phyloP scores from a whole-genome alignment of 2,113 vertebrate genomes.

The Elanus axillaris region DNA sequence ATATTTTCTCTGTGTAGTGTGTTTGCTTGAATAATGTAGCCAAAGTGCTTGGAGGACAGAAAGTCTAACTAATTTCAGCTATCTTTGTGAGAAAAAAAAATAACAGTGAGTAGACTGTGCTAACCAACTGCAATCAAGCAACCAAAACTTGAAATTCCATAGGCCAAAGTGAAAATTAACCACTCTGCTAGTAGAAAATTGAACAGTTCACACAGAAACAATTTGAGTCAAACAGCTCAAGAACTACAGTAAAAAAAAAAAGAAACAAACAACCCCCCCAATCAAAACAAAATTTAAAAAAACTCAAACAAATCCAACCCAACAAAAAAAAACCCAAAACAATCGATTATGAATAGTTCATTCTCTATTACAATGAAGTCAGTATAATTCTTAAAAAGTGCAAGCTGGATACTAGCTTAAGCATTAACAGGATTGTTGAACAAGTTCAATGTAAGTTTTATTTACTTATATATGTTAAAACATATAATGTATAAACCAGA shows the following conservation, averaged over 20 bases:
- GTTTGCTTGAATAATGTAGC: background rate
- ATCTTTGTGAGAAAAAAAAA: background rate
- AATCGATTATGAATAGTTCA: background rate
- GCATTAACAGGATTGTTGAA: background rate
- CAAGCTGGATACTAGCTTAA: background rate
- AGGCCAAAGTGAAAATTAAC: background rate
- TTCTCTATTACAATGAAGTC: background rate
- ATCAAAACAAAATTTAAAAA: background rate
- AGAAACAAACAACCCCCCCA: fast-evolving
- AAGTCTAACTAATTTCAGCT: background rate
- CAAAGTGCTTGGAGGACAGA: background rate
- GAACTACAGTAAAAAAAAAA: background rate
- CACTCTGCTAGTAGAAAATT: background rate
- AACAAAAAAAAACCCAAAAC: background rate
- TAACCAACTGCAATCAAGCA: background rate
- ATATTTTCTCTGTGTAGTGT: background rate
- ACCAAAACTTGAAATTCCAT: background rate
- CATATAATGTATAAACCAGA: background rate
- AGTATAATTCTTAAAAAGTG: background rate
- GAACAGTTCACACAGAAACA: background rate
- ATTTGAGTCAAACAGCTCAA: background rate
- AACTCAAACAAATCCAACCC: background rate
- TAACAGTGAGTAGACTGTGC: background rate
- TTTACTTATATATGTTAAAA: background rate
- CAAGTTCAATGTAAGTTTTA: background rate